Conservation (phyloP, 2,797 vertebrate genomes). For the Aselliscus stoliczkanus region DNA sequence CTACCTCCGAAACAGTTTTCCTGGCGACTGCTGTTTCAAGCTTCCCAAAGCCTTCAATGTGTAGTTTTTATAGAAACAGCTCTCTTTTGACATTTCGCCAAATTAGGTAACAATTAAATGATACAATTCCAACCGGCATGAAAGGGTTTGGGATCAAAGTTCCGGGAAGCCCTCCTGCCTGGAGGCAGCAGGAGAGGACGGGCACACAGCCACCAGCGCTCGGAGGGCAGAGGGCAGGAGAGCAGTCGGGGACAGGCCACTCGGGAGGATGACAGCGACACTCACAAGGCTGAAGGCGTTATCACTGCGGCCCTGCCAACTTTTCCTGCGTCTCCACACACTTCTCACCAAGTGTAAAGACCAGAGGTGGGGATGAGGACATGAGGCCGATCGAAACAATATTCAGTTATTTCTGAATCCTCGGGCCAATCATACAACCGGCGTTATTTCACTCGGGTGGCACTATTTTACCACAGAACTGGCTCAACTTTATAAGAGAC, state of each 20-base stretch:
- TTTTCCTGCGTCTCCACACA: not conserved
- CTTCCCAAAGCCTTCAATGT: not conserved
- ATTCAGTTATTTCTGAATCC: not conserved
- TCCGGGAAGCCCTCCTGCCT: too few relatives aligned
- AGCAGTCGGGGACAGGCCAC: accelerated
- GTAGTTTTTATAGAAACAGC: not conserved
- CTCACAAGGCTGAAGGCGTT: not conserved
- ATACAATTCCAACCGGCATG: not conserved
- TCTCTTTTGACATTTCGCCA: not conserved
- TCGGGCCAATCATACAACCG: not conserved
- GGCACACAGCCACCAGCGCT: not conserved
- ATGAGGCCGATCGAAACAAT: not conserved
- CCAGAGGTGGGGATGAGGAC: not conserved
- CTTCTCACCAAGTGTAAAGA: not conserved
- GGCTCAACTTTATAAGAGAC: not conserved
- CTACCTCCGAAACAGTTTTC: not conserved
- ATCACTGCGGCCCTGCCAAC: not conserved
- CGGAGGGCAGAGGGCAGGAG: not conserved
- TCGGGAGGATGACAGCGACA: not conserved
- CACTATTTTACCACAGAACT: not conserved
- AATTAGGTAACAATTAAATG: not conserved
- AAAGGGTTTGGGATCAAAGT: not conserved
- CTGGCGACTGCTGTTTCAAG: not conserved
- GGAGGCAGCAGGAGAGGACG: not conserved
- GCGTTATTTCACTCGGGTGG: not conserved